Evolutionary conservation across 2,797 vertebrate genomes (phyloP), one percentile per base, ranked within the genome.

Genomic region (Adrianichthys oophorus): DNA sequence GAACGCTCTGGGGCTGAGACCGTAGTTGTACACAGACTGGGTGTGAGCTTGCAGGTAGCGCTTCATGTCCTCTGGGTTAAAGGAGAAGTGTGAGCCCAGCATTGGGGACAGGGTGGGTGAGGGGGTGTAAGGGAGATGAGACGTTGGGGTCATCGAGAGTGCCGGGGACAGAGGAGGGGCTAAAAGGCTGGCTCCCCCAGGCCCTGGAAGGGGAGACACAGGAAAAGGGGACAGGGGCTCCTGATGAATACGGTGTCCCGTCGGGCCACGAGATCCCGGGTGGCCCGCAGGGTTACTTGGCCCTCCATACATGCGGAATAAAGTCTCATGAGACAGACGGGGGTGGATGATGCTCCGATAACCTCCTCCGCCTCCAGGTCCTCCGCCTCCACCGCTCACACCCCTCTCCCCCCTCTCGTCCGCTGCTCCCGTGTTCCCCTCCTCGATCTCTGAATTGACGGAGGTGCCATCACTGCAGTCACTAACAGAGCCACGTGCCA

Each of bases 1-100:
- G 84, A 96, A 95, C 40, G 95, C 95, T 18, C 95, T 85, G 15
- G 95, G 95, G 77, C 95, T 96, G 60, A 97, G 94, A 90, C 95
- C 94, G 67, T 97, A 96, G 88, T 96, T 96, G 83, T 95, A 96
- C 50, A 96, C 94, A 0, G 94, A 95, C 89, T 96, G 95, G 57
- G 94, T 95, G 82, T 97, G 95, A 29, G 95, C 95, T 90, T 96
- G 94, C 76, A 97, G 91, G 91, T 96, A 96, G 80, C 94, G 94
- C 80, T 95, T 95, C 95, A 97, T 96, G 91, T 97, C 95, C 81
- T 97, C 94, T 0, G 95, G 92, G 85, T 93, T 96, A 81, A 97
- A 97, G 78, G 95, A 96, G 84, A 97, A 96, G 74, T 95, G 95
- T 57, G 94, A 95, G 83, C 93, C 92, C 52, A 94, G 89, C 94